Base-by-base conservation (phyloP, 2,797 vertebrate species). In the Lutjanus campechanus region DNA sequence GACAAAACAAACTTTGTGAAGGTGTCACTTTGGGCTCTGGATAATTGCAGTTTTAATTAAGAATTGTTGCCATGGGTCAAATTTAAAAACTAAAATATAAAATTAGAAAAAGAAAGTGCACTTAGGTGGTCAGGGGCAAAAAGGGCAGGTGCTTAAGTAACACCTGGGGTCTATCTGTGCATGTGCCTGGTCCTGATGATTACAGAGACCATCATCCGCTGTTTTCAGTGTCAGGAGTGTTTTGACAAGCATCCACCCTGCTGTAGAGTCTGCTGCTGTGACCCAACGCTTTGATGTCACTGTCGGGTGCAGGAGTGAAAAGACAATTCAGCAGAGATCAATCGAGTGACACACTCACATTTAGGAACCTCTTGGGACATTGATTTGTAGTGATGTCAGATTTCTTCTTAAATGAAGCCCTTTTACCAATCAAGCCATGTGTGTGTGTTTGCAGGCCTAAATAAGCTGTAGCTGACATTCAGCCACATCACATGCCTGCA, bases 261-360 rank as follows among this genome's bases (percentile, higher is more conserved):
- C 49, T 51, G 20, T 29, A 22, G 25, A 7, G 25, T 61, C 60
- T 50, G 29, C 20, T 69, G 58, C 73, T 43, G 40, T 68, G 75
- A 77, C 66, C 40, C 1, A 11, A 53, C 65, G 53, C 43, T 43
- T 36, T 2, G 15, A 51, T 61, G 12, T 69, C 43, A 69, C 20
- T 29, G 22, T 36, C 2, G 25, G 59, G 13, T 58, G 49, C 62
- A 55, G 29, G 29, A 72, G 46, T 69, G 19, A 74, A 68, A 56
- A 60, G 43, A 59, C 43, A 51, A 47, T 51, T 73, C 29, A 71
- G 29, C 12, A 7, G 44, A 16, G 54, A 58, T 72, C 65, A 72
- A 55, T 69, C 43, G 58, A 51, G 19, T 46, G 17, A 51, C 53
- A 62, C 10, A 19, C 53, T 51, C 36, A 54, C 46, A 16, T 47